Conservation (phyloP, 1,140 invertebrate genomes). For the Caenorhabditis remanei region DNA sequence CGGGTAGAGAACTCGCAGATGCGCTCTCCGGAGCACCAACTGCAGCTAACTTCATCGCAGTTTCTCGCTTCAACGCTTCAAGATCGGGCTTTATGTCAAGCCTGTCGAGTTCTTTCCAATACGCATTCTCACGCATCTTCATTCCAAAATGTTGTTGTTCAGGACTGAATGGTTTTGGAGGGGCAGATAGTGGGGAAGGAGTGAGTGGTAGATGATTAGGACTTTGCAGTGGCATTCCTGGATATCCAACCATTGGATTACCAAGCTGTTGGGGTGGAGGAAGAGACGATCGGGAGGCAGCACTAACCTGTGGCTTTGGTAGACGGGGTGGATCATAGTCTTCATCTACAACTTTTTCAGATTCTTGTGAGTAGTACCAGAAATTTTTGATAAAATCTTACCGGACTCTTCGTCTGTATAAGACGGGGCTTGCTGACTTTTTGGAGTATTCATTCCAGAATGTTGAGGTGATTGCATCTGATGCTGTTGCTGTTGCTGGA, state of each 20-base stretch:
- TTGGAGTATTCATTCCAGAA: neutral
- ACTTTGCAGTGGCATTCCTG: constrained; percentile 40
- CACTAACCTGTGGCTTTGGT: constrained; percentile 42
- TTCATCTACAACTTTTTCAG: constrained; percentile 11
- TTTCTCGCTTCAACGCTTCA: neutral
- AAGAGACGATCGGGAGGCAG: constrained; percentile 20
- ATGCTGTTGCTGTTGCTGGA: constrained; percentile 4
- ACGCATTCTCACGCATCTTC: constrained; percentile 1
- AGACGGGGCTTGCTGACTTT: neutral
- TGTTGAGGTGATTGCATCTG: constrained; percentile 27
- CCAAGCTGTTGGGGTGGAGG: constrained; percentile 45
- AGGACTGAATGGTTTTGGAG: constrained; percentile 31
- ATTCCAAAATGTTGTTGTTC: constrained; percentile 28
- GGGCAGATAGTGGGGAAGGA: constrained; percentile 36
- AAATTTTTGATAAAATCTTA: neutral
- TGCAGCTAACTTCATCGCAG: too few species aligned
- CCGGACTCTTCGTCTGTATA: constrained; percentile 36
- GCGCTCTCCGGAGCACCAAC: neutral
- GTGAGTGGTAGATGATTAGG: constrained; percentile 44
- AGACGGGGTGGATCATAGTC: constrained; percentile 8
- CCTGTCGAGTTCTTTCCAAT: constrained; percentile 20
- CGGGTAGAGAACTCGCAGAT: neutral
- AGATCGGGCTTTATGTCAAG: constrained; percentile 10
- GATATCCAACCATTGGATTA: constrained; percentile 48
- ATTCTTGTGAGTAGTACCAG: neutral